Evolutionary conservation across 2,888 invertebrate species (phyloP).

Genomic region (Yponomeuta malinellus): DNA sequence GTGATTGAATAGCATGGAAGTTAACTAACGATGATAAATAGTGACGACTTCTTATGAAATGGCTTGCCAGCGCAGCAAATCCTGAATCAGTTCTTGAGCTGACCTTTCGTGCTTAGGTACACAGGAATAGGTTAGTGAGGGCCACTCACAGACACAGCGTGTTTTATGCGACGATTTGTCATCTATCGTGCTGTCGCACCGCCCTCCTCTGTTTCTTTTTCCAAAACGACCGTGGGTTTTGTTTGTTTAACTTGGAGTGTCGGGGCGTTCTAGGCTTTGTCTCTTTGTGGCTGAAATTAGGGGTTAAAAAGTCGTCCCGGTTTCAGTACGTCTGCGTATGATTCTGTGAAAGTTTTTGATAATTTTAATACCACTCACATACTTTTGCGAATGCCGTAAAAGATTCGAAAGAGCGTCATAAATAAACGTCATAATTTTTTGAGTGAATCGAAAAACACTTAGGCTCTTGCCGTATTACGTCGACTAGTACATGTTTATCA

Average conservation of each 20-base stretch:
- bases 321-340: background rate
- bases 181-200: constrained; percentile 30
- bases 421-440: no score
- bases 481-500: no score
- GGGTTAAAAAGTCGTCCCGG: background rate
- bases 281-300: background rate
- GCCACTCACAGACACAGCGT: constrained; percentile 19
- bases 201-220: background rate
- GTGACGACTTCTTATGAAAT: no score
- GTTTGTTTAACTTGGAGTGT: background rate
- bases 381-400: no score
- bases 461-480: no score
- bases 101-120: background rate
- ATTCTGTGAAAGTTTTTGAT: no score
- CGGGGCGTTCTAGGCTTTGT: background rate
- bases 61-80: no score
- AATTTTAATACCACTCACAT: no score
- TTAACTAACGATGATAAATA: no score
- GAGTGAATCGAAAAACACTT: no score
- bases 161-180: constrained; percentile 35
- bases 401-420: no score
- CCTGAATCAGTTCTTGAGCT: background rate
- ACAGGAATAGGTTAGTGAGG: background rate
- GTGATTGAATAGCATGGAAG: no score
- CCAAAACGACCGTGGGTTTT: background rate